Percentiles rank a stretch among this genome's conserved stretches.
Evolutionary conservation across 2,888 invertebrate species (phyloP).

Genomic region (Adela reaumurella): DNA sequence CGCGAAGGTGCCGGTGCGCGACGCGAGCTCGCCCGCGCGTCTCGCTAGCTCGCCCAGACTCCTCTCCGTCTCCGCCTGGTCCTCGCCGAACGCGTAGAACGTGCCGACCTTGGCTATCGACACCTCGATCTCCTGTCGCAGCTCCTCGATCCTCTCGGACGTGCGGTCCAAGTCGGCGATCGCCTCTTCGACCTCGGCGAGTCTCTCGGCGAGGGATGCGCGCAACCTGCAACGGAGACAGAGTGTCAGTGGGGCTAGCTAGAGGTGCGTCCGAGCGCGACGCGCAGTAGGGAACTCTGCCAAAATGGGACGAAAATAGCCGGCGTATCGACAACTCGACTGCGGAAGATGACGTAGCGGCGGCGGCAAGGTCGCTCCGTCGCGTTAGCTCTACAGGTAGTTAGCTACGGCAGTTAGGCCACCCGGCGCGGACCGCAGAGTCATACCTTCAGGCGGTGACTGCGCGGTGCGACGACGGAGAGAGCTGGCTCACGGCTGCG

Average conservation of each 20-base stretch:
- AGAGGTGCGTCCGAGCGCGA: slow-evolving; percentile 22
- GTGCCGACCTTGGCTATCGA: slow-evolving; percentile 63
- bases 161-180: slow-evolving; percentile 72
- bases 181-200: slow-evolving; percentile 69
- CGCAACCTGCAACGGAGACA: slow-evolving; percentile 66
- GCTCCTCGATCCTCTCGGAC: slow-evolving; percentile 65
- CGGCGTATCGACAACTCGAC: slow-evolving; percentile 15
- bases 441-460: slow-evolving; percentile 1
- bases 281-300: slow-evolving; percentile 26
- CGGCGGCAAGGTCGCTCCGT: slow-evolving; percentile 11
- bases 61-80: slow-evolving; percentile 61
- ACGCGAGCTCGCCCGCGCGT: slow-evolving; percentile 55
- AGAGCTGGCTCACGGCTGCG: slow-evolving; percentile 43
- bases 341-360: slow-evolving; percentile 22
- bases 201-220: slow-evolving; percentile 72
- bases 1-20: slow-evolving; percentile 55
- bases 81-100: slow-evolving; percentile 75
- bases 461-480: slow-evolving; percentile 42
- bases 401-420: slow-evolving; percentile 3
- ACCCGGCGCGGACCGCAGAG: slow-evolving; percentile 1
- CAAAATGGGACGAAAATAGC: slow-evolving; percentile 51
- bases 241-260: slow-evolving; percentile 16
- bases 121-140: slow-evolving; percentile 65
- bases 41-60: slow-evolving; percentile 56
- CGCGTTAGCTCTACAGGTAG: no score